Evolutionary conservation across 2,888 invertebrate species (phyloP).

Genomic region (Syrphus vitripennis): DNA sequence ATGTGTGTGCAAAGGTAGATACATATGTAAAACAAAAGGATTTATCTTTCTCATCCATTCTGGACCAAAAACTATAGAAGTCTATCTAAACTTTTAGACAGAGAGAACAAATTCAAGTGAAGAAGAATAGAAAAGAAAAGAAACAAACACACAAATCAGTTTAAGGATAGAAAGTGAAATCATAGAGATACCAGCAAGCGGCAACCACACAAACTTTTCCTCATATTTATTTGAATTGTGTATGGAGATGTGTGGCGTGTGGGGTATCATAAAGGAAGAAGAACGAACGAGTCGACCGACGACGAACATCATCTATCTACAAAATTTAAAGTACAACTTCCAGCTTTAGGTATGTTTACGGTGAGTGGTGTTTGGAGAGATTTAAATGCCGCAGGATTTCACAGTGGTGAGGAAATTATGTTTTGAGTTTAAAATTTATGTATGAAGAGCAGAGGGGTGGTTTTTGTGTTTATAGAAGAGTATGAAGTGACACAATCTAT

Average conservation of each 20-base stretch:
- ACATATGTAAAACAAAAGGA: not conserved
- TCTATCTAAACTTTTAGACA: slow-evolving; percentile 21
- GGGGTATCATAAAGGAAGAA: not conserved
- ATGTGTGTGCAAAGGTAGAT: not conserved
- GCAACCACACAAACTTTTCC: not conserved
- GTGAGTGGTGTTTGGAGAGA: slow-evolving; percentile 18
- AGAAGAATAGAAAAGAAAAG: slow-evolving; percentile 16
- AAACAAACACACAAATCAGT: slow-evolving; percentile 39
- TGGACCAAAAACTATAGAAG: not conserved
- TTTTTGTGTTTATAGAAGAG: not conserved
- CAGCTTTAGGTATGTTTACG: not conserved
- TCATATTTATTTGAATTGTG: not conserved
- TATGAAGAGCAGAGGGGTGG: not conserved
- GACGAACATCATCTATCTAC: not conserved
- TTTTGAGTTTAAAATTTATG: slow-evolving; percentile 18
- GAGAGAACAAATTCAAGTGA: slow-evolving; percentile 1
- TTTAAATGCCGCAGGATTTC: slow-evolving; percentile 66
- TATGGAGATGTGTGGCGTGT: not conserved
- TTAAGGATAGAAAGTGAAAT: slow-evolving; percentile 60
- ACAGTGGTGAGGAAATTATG: slow-evolving; percentile 51
- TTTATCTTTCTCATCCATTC: slow-evolving; percentile 4
- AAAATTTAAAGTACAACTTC: slow-evolving; percentile 26
- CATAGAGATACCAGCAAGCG: not conserved
- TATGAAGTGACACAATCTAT: slow-evolving; percentile 46
- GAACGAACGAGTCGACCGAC: not conserved